These are phyloP conservation scores for Thamnaconus septentrionalis DNA, from an alignment of 2,113 vertebrate species.

Conservation along the genomic window DNA sequence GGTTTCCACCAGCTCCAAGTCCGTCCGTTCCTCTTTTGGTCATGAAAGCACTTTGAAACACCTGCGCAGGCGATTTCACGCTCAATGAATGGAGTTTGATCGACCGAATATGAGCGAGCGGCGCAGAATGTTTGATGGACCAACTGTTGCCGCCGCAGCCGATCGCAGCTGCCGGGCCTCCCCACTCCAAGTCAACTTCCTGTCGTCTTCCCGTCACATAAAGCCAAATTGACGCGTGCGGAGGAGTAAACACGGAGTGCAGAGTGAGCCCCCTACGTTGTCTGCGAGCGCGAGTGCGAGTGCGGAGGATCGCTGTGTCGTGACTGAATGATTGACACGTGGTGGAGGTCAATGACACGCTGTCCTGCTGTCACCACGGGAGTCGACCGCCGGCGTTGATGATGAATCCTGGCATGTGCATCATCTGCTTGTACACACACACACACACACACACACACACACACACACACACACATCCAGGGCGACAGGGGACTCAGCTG, in stretches of 20 bases:
- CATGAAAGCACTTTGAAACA: too few relatives aligned
- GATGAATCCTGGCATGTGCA: slow-evolving; percentile 56
- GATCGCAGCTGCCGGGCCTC: too few relatives aligned
- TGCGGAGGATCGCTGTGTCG: slow-evolving; percentile 3
- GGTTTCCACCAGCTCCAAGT: too few relatives aligned
- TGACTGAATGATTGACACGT: slow-evolving; percentile 25
- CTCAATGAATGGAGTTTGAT: too few relatives aligned
- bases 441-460: slow-evolving; percentile 14
- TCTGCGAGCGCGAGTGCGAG: too few relatives aligned
- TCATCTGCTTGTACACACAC: slow-evolving; percentile 34
- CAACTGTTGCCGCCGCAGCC: too few relatives aligned
- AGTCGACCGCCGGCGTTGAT: slow-evolving; percentile 28
- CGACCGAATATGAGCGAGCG: too few relatives aligned
- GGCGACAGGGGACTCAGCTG: slow-evolving; percentile 13
- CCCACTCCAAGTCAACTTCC: neutral
- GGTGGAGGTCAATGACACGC: slow-evolving; percentile 49
- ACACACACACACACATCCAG: slow-evolving; percentile 3
- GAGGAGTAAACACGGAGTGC: neutral
- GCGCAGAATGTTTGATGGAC: too few relatives aligned
- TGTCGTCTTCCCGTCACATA: neutral
- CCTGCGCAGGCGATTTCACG: too few relatives aligned
- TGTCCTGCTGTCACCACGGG: slow-evolving; percentile 56
- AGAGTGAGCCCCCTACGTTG: too few relatives aligned
- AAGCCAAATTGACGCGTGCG: neutral
- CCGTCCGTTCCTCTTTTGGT: too few relatives aligned